These are phyloP conservation scores for Phrynocephalus vlangalii DNA, from an alignment of 2,797 vertebrate species.

Conservation along the genomic window DNA sequence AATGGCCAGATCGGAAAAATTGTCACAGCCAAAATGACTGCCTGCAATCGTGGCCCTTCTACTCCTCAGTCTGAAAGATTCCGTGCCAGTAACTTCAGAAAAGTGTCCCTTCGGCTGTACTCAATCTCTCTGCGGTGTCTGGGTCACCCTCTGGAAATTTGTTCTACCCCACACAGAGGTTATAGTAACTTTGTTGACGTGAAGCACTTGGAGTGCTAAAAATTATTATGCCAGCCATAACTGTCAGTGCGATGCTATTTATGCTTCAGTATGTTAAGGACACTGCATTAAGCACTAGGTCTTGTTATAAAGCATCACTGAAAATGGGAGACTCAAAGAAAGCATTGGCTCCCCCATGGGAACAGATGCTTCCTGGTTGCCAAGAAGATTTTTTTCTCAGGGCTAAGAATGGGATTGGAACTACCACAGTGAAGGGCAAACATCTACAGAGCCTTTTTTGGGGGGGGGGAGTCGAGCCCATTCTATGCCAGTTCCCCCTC, in stretches of 20 bases:
- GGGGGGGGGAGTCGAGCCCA: accelerated
- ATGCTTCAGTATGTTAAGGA: conserved; percentile 22
- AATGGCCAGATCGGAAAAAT: background rate
- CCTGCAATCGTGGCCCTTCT: background rate
- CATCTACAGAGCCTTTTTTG: background rate
- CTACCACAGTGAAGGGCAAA: background rate
- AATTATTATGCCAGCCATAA: background rate
- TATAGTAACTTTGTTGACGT: conserved; percentile 1
- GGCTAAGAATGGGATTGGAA: conserved; percentile 15
- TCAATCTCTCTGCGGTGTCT: background rate
- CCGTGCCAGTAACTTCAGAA: background rate
- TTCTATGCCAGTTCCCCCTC: background rate
- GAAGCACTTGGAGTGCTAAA: conserved; percentile 38
- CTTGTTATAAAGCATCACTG: conserved; percentile 27
- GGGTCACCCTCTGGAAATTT: conserved; percentile 20
- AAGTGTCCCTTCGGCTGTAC: background rate
- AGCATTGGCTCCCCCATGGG: background rate
- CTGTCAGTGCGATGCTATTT: conserved; percentile 26
- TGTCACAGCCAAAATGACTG: background rate
- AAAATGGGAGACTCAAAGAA: conserved; percentile 23
- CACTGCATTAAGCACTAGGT: conserved; percentile 25
- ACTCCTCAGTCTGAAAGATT: background rate
- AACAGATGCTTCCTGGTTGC: conserved; percentile 10
- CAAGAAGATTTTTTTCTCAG: background rate
- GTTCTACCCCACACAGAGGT: conserved; percentile 15